Base-by-base conservation (phyloP, 2,888 invertebrate genomes). In the Drosophila multiciliata region DNA sequence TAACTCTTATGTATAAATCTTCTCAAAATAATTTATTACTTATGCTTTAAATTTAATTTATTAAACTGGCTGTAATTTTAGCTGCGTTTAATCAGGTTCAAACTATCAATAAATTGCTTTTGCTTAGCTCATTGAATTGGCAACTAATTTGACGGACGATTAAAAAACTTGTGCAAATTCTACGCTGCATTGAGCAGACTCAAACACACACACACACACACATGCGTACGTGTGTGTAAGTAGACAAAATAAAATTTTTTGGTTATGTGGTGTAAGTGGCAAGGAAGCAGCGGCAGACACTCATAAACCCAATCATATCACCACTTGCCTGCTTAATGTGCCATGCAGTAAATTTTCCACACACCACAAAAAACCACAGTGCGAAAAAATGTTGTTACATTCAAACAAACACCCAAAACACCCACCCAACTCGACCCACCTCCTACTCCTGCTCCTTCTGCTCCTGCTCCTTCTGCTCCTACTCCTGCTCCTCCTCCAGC, bases 241-340 rank as follows among this genome's bases (percentile, higher is more conserved):
- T 60, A 63, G 62, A 50, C 38, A 60, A 71, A 73, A 78, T 67
- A 87, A 87, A 82, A 73, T 78, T 82, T 86, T 83, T 80, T 73
- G 78, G 77, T 52, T 77, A 72, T 68, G 66, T 60, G 65, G 17
- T 15, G 42, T 50, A 45, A 36, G 69, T 77, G 71, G 77, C 64
- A 74, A 75, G 80, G 71, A 78, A 70, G 71, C 67, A 70, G 70
- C 69, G 73, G 68, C 66, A 80, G 84, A 67, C 81, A 81, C 89
- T 84, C 86, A 88, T 84, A 86, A 84, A 83, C 89, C 81, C 87
- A 86, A 88, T 88, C 89, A 86, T 84, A 84, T 88, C 87, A 86
- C 87, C 80, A 89, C 89, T 85, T 89, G 87, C 75, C 87, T 89
- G 85, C 85, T 87, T 85, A 89, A 89, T 85, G 87, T 89, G 87